Conservation (phyloP, 1,140 invertebrate genomes). For the Drosophila prosaltans region DNA sequence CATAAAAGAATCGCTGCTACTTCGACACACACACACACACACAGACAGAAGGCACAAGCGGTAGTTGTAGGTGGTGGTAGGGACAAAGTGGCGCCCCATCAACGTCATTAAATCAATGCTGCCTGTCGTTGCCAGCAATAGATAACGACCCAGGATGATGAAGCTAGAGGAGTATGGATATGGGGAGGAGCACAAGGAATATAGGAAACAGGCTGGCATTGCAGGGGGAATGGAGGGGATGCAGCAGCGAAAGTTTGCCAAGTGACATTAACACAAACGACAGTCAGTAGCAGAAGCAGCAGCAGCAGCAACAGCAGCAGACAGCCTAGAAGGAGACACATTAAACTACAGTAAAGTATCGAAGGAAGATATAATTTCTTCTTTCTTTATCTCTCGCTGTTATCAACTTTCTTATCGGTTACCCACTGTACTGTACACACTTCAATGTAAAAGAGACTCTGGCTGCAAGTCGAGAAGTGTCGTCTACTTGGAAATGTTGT, state of each 20-base stretch:
- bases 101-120: slow-evolving; percentile 83
- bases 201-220: no score
- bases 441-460: not conserved
- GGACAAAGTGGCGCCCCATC: slow-evolving; percentile 56
- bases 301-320: slow-evolving; percentile 27
- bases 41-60: slow-evolving; percentile 26
- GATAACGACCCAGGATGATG: slow-evolving; percentile 63
- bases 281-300: slow-evolving; percentile 8
- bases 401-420: not conserved
- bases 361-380: no score
- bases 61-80: not conserved
- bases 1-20: slow-evolving; percentile 47
- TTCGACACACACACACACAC: not conserved
- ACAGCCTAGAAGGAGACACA: slow-evolving; percentile 48
- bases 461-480: slow-evolving; percentile 44
- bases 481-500: slow-evolving; percentile 66
- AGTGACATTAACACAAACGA: slow-evolving; percentile 76
- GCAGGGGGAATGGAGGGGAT: slow-evolving; percentile 36
- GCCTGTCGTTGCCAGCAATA: slow-evolving; percentile 72
- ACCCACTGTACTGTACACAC: not conserved
- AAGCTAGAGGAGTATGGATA: slow-evolving; percentile 5
- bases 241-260: slow-evolving; percentile 71
- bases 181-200: no score
- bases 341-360: slow-evolving; percentile 36
- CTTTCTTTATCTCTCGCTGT: no score